Percentiles rank a stretch among this genome's conserved stretches.
Conservation (phyloP, 1,140 invertebrate genomes). For the Wasmannia auropunctata region DNA sequence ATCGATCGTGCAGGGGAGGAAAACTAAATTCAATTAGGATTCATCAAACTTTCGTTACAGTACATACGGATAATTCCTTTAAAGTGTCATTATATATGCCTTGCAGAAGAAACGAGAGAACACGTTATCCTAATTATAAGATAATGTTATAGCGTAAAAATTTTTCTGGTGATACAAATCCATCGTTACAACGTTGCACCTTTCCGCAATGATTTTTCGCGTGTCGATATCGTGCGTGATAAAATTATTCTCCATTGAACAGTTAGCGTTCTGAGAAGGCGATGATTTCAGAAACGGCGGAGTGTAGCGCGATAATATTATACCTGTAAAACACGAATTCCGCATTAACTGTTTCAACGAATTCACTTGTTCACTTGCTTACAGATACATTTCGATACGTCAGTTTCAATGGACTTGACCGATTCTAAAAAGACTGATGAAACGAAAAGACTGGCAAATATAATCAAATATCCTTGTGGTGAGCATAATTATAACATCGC, state of each 20-base stretch:
- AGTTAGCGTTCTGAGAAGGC: neutral
- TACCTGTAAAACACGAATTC: neutral
- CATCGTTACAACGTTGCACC: neutral
- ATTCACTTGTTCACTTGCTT: neutral
- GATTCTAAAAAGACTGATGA: neutral
- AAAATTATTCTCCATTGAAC: constrained; percentile 37
- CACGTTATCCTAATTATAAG: constrained; percentile 48
- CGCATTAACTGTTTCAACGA: neutral
- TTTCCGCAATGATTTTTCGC: constrained; percentile 12
- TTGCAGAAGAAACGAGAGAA: constrained; percentile 45
- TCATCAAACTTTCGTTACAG: constrained; percentile 66
- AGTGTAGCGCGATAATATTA: constrained; percentile 11
- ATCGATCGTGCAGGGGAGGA: neutral
- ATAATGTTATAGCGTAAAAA: constrained; percentile 47
- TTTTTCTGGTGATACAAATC: constrained; percentile 25
- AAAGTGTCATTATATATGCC: constrained; percentile 51
- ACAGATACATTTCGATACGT: neutral
- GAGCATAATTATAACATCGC: neutral
- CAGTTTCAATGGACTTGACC: neutral
- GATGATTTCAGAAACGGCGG: constrained; percentile 20
- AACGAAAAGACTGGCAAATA: neutral
- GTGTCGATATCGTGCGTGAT: constrained; percentile 21
- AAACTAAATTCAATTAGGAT: constrained; percentile 53
- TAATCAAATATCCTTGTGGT: neutral
- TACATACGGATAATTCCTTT: constrained; percentile 35